A percentile compares a stretch with the other conserved stretches of the same genome.
These are phyloP conservation scores for Apeira syringaria DNA, from an alignment of 2,888 invertebrate species.

Conservation along the genomic window DNA sequence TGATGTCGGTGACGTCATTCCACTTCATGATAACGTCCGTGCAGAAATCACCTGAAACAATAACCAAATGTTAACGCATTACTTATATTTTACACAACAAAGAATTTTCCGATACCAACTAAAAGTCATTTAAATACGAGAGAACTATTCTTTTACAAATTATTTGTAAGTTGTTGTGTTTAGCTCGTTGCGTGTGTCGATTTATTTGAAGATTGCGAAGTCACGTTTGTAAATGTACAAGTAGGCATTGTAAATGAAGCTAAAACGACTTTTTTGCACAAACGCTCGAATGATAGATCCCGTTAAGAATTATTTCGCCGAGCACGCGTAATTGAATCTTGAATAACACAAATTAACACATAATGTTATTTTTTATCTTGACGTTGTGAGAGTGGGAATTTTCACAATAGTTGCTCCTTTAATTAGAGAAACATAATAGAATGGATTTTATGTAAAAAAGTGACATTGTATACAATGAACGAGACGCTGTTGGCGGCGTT, in stretches of 20 bases:
- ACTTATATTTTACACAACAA: not conserved
- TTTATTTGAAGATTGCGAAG: constrained; percentile 9
- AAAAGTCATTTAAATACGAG: constrained; percentile 1
- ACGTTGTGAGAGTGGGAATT: constrained; percentile 60
- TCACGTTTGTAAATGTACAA: constrained; percentile 6
- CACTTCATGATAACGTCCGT: constrained; percentile 81
- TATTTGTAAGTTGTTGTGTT: constrained; percentile 1
- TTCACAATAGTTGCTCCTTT: constrained; percentile 60
- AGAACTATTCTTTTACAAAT: not conserved
- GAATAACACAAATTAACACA: constrained; percentile 57
- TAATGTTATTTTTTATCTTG: constrained; percentile 54
- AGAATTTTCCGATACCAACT: too few species aligned
- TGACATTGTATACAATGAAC: constrained; percentile 53
- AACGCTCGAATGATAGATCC: constrained; percentile 22
- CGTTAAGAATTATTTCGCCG: constrained; percentile 30
- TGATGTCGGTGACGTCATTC: constrained; percentile 79
- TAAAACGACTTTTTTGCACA: constrained; percentile 9
- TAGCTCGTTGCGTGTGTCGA: not conserved
- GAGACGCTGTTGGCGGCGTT: constrained; percentile 38
- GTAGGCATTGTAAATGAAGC: constrained; percentile 6
- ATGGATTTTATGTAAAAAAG: constrained; percentile 53
- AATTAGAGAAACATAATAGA: constrained; percentile 56
- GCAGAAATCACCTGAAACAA: constrained; percentile 73
- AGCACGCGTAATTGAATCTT: constrained; percentile 44
- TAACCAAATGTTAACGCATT: constrained; percentile 20